Evolutionary conservation across 2,888 invertebrate species (phyloP).

Genomic region (Scaptomyza tumidula): DNA sequence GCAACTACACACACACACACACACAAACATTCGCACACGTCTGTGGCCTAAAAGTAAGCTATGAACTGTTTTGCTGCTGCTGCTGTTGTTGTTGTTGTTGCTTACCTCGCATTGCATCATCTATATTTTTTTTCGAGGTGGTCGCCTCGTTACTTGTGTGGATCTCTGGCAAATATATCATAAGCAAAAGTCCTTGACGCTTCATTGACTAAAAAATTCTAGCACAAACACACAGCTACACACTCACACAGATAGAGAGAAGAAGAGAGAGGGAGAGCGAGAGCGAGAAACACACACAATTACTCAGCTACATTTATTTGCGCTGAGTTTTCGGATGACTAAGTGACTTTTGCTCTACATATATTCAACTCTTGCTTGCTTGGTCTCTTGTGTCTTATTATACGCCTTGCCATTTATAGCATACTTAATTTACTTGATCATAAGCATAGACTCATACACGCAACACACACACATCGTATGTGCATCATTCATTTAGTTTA

Average conservation of each 20-base stretch:
- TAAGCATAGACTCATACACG: conserved; percentile 18
- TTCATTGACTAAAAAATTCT: conserved; percentile 77
- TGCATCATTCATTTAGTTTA: conserved; percentile 50
- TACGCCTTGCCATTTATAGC: conserved; percentile 28
- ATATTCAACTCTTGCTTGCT: conserved; percentile 35
- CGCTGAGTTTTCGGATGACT: conserved; percentile 65
- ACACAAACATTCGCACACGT: conserved; percentile 21
- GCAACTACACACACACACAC: conserved; percentile 43
- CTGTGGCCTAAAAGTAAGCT: conserved; percentile 61
- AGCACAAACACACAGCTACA: conserved; percentile 29
- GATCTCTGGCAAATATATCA: conserved; percentile 68
- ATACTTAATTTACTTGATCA: conserved; percentile 52
- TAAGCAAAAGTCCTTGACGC: conserved; percentile 78
- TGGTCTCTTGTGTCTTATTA: conserved; percentile 51
- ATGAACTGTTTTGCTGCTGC: conserved; percentile 18
- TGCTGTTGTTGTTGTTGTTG: conserved; percentile 20
- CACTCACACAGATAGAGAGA: conserved; percentile 12
- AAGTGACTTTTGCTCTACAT: conserved; percentile 55
- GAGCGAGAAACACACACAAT: conserved; percentile 30
- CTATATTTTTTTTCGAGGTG: conserved; percentile 59
- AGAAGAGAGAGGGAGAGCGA: neutral
- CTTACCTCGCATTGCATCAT: conserved; percentile 71
- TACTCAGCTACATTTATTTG: conserved; percentile 67
- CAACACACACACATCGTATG: conserved; percentile 7
- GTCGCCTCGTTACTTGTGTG: conserved; percentile 54